These are phyloP conservation scores for Andrena trimmerana DNA, from an alignment of 2,888 invertebrate genomes.

Conservation along the genomic window DNA sequence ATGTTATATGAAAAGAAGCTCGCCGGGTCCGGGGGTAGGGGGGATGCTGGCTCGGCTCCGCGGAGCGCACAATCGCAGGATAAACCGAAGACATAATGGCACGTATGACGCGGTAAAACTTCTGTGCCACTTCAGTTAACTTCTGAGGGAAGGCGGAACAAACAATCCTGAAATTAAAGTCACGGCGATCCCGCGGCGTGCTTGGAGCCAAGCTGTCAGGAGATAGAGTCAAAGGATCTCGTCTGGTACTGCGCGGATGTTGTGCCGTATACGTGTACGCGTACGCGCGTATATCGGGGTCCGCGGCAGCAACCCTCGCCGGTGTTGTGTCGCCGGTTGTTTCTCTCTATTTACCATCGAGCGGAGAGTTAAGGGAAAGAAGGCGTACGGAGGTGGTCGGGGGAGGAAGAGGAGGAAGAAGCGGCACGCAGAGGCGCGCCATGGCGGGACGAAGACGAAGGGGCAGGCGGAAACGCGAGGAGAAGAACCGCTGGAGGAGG, in stretches of 20 bases:
- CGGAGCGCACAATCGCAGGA: constrained; percentile 48
- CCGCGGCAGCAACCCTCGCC: constrained; percentile 53
- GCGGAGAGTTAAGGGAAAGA: constrained; percentile 52
- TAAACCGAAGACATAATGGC: constrained; percentile 63
- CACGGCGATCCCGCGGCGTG: constrained; percentile 61
- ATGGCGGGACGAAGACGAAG: constrained; percentile 30
- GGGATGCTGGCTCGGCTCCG: constrained; percentile 9
- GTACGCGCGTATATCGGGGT: constrained; percentile 9
- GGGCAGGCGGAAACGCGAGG: constrained; percentile 13
- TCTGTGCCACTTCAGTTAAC: constrained; percentile 66
- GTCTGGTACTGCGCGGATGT: constrained; percentile 49
- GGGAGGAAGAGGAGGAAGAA: constrained; percentile 15
- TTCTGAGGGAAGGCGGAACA: constrained; percentile 66
- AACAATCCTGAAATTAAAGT: constrained; percentile 67
- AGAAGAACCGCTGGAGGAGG: constrained; percentile 25
- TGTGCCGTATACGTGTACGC: constrained; percentile 36
- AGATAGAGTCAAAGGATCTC: constrained; percentile 63
- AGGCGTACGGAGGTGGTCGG: constrained; percentile 23
- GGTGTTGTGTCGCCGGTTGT: constrained; percentile 50
- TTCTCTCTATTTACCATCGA: constrained; percentile 66
- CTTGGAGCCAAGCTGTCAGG: constrained; percentile 40
- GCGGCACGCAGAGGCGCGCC: constrained; percentile 16
- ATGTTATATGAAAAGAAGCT: constrained; percentile 45
- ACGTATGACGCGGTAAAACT: constrained; percentile 65
- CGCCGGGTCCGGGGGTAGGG: background rate